Evolutionary conservation across 2,888 invertebrate genomes (phyloP), one percentile per base, ranked within the genome.

Genomic region (Drosophila kambysellisi): DNA sequence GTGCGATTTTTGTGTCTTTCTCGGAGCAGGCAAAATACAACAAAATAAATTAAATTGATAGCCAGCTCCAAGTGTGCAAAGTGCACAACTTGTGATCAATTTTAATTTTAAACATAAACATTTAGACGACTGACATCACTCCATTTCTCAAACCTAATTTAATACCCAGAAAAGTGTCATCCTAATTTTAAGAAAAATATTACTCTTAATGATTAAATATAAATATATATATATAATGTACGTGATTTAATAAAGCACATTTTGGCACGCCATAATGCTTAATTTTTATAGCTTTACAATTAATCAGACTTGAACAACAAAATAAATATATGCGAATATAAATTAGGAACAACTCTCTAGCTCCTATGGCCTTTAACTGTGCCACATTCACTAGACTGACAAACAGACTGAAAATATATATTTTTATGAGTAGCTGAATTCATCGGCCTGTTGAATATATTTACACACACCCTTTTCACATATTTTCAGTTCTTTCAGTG

Each of bases 1-100:
- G 30, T 30, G 25, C 15, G 17, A 59, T 67, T 66, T 76, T 64
- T 51, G 67, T 71, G 50, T 43, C 63, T 48, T 30, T 17, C 20
- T 53, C 33, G 54, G 56, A 37, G 37, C 20, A 57, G 35, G 32
- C 5, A 46, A 48, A 41, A 56, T 53, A 52, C 61, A 64, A 51
- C 29, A 57, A 64, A 75, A 65, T 54, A 52, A 61, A 52, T 58
- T 32, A 3, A 71, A 68, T 60, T 56, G 15, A 50, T 75, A 39
- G 70, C 70, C 53, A 53, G 48, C 61, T 61, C 33, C 20, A 25
- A 15, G 43, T 25, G 20, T 8, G 56, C 25, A 25, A 30, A 11
- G 7, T 15, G 32, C 29, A 20, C 3, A 15, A 0, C 57, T 57
- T 32, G 30, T 5, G 9, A 32, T 41, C 15, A 15, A 56, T 41